Base-by-base conservation (phyloP, 1,140 invertebrate species). In the Vanessa tameamea region DNA sequence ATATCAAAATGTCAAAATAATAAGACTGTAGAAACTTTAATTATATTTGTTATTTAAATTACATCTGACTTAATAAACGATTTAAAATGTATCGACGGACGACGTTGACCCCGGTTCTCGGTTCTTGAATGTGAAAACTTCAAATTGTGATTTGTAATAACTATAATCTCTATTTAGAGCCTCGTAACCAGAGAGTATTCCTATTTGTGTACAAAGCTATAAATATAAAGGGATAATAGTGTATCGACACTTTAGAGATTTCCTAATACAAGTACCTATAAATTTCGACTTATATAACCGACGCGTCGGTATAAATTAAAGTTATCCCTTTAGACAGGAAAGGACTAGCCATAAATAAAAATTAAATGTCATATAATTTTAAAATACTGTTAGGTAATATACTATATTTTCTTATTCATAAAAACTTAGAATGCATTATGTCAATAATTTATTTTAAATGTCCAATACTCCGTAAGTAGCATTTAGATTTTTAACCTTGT, bases 121-220 rank as follows among this genome's bases (percentile, higher is more conserved):
- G 37, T 47, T 63, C 47, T 64, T 48, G 26, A 75, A 57, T 75
- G 43, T 50, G 26, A 66, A 65, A 75, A 71, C 53, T 65, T 70
- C 61, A 69, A 74, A 71, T 75, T 70, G 63, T 59, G 73, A 75
- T 66, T 64, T 64, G 69, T 67, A 66, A 67, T 67, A 69, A 67
- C 69, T 55, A 65, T 75, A 75, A 75, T 50, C 68, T 71, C 47
- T 66, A 75, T 71, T 71, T 75, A 75, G 31, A 71, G 69, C 64
- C 51, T 71, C 73, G 37, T 75, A 75, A 71, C 69, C 71, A 65
- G 47, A 69, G 26, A 69, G 55, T 37, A 66, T 71, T 71, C 51
- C 55, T 37, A 75, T 71, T 65, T 50, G 64, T 71, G 70, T 75
- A 47, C 51, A 65, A 75, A 65, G 63, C 63, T 75, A 66, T 75